Percentiles rank a stretch among this genome's conserved stretches.
phyloP scores from a whole-genome alignment of 2,888 invertebrate species.

The Micropterix aruncella region DNA sequence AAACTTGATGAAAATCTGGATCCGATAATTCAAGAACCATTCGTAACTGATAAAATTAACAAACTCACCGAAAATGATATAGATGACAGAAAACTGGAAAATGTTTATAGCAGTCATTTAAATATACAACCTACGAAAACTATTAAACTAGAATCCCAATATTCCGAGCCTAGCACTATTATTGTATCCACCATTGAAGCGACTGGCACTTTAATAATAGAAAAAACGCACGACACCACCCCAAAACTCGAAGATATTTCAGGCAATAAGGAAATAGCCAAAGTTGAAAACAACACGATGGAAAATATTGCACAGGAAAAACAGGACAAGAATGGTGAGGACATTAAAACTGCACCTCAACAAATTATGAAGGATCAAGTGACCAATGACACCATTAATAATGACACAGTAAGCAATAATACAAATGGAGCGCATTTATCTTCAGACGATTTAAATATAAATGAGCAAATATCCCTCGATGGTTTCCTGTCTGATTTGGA shows the following conservation, averaged over 20 bases:
- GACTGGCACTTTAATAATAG: constrained; percentile 6
- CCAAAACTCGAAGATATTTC: constrained; percentile 8
- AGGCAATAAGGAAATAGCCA: constrained; percentile 16
- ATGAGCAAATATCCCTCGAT: constrained; percentile 30
- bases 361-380: neutral
- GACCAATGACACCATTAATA: constrained; percentile 8
- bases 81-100: constrained; percentile 2
- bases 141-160: constrained; percentile 15
- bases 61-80: constrained; percentile 6
- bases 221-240: constrained; percentile 1
- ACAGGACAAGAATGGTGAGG: constrained; percentile 1
- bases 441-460: constrained; percentile 23
- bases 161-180: constrained; percentile 12
- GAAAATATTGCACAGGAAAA: constrained; percentile 1
- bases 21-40: constrained; percentile 24
- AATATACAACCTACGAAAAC: constrained; percentile 28
- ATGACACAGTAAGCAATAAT: constrained; percentile 8
- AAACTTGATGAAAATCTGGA: constrained; percentile 25
- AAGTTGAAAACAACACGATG: neutral
- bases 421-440: neutral
- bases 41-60: no score
- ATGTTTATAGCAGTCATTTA: constrained; percentile 5
- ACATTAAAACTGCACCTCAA: no score
- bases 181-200: constrained; percentile 10
- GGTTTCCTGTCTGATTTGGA: constrained; percentile 39